Evolutionary conservation across 1,140 invertebrate genomes (phyloP).

Genomic region (Heliconius nattereri): DNA sequence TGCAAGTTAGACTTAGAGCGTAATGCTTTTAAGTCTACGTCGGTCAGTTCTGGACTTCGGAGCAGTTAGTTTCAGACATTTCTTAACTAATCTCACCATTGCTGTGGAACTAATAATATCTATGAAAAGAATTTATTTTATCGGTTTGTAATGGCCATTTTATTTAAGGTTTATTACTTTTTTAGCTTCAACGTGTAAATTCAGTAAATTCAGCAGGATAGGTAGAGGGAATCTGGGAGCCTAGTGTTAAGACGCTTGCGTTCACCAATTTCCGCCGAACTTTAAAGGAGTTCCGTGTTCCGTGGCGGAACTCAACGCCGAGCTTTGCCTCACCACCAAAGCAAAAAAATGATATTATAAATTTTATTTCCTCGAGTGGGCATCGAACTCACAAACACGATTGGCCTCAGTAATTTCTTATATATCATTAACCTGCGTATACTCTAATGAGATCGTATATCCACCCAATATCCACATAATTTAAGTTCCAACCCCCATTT

Average conservation of each 20-base stretch:
- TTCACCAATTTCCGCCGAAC: not conserved
- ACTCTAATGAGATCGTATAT: not conserved
- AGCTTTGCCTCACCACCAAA: too few species aligned
- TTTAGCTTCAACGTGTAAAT: not conserved
- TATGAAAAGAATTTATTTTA: not conserved
- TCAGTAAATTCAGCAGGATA: not conserved
- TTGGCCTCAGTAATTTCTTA: too few species aligned
- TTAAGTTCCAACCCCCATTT: not conserved
- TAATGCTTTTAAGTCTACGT: slow-evolving; percentile 30
- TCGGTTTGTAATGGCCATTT: not conserved
- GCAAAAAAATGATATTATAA: too few species aligned
- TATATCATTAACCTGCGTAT: too few species aligned
- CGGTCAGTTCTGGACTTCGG: slow-evolving; percentile 25
- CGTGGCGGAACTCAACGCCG: too few species aligned
- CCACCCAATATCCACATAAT: not conserved
- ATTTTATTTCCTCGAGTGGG: too few species aligned
- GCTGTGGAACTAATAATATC: not conserved
- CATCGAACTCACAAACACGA: too few species aligned
- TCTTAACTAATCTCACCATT: slow-evolving; percentile 22
- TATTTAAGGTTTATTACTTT: not conserved
- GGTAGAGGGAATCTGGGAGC: not conserved
- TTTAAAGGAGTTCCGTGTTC: too few species aligned
- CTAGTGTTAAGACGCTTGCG: not conserved
- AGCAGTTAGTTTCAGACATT: slow-evolving; percentile 19
- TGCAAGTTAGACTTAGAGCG: slow-evolving; percentile 21